Base-by-base conservation (phyloP, 2,113 vertebrate genomes). In the Saccopteryx leptura region DNA sequence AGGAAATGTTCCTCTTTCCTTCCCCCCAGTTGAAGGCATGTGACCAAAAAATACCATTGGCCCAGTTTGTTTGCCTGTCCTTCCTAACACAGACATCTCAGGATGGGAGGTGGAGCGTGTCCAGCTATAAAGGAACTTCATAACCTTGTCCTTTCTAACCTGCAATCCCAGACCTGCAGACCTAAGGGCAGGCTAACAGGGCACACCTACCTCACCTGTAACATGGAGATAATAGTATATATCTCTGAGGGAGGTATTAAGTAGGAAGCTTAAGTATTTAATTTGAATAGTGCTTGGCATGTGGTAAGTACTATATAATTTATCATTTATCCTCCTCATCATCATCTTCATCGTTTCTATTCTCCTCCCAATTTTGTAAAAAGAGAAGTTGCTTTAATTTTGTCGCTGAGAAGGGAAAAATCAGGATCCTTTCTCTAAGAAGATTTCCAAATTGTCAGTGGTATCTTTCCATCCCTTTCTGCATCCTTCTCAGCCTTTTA, bases 351-450 rank as follows among this genome's bases (percentile, higher is more conserved):
- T 87, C 65, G 13, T 72, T 79, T 91, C n/a, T 83, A 23, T 88
- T 79, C 68, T 66, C 75, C 28, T 92, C 50, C 24, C 39, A 48
- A 1, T 93, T 93, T 94, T 65, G 46, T 66, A 24, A 93, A 85
- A 50, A 92, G 50, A 95, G 60, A 83, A 81, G 21, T 90, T 95
- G 48, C 54, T 93, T 97, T 92, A 15, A 61, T 89, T 78, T 86
- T 69, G 19, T 86, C 13, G 65, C 31, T 68, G 68, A n/a, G 19
- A 83, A 39, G 33, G 11, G 39, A 52, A 66, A 85, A 85, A 46
- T 26, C 58, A 91, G 31, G 33, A 39, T 92, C 19, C 54, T 69
- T 54, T 33, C 75, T 88, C 60, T 46, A 61, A 58, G 48, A 90
- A 86, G 48, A 96, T 93, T 90, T 93, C 65, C 15, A 88, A 46